A percentile compares a stretch with the other conserved stretches of the same genome.
Conservation (phyloP, 2,888 invertebrate genomes). For the Caenorhabditis japonica region DNA sequence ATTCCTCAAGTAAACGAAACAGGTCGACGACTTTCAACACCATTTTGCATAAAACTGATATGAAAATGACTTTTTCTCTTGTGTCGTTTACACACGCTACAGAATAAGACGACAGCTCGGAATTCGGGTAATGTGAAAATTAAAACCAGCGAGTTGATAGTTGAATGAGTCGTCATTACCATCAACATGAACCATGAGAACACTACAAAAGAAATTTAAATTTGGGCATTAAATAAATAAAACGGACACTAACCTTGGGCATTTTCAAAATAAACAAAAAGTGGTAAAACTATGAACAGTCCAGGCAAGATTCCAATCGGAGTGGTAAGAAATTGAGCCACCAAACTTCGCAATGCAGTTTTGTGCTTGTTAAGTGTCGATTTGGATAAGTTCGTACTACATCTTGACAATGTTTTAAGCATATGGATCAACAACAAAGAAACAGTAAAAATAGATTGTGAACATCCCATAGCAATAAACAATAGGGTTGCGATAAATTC, state of each 20-base stretch:
- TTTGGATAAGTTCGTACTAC: no score
- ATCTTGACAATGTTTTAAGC: constrained; percentile 2
- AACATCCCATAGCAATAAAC: background rate
- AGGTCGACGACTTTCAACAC: no score
- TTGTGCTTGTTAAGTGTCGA: constrained; percentile 12
- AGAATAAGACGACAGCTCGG: constrained; percentile 15
- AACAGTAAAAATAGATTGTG: constrained; percentile 4
- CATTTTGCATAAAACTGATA: background rate
- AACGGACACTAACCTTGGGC: constrained; percentile 3
- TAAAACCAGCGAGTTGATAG: constrained; percentile 20
- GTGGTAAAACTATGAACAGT: constrained; percentile 3
- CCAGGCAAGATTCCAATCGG: constrained; percentile 21
- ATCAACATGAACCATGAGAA: constrained; percentile 20
- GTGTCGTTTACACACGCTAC: no score
- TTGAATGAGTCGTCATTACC: constrained; percentile 28
- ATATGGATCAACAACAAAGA: constrained; percentile 9
- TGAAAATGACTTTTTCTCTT: no score
- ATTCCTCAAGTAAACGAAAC: no score
- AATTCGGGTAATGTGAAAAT: constrained; percentile 20
- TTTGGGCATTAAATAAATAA: background rate
- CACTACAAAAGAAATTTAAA: background rate
- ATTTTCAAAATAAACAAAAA: constrained; percentile 5
- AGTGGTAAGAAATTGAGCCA: constrained; percentile 20
- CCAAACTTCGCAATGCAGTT: constrained; percentile 11
- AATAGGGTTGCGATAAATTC: background rate